These are phyloP conservation scores for Otus scops DNA, from an alignment of 2,797 vertebrate genomes.

Conservation along the genomic window DNA sequence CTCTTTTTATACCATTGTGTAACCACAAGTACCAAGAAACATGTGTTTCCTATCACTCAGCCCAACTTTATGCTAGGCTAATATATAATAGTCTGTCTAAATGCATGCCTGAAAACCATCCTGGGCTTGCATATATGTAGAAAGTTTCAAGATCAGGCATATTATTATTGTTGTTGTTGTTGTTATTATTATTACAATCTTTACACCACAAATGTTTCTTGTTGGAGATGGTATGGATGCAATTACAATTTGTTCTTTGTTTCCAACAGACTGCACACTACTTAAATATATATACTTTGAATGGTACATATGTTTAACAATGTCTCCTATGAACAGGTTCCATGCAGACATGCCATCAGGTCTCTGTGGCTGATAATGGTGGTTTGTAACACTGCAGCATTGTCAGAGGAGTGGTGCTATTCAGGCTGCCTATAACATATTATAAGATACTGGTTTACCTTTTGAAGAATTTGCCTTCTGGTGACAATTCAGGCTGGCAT, in stretches of 20 bases:
- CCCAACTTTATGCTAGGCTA: not conserved
- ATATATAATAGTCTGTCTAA: not conserved
- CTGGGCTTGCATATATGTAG: not conserved
- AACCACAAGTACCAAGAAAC: constrained; percentile 61
- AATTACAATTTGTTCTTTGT: not conserved
- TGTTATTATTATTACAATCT: not conserved
- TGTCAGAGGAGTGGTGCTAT: not conserved
- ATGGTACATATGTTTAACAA: not conserved
- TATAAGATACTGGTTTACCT: not conserved
- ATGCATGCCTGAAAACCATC: not conserved
- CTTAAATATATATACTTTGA: not conserved
- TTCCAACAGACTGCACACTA: not conserved
- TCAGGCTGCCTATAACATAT: not conserved
- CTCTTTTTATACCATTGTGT: constrained; percentile 50
- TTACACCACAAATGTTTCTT: not conserved
- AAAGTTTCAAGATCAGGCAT: not conserved
- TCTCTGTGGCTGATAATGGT: not conserved
- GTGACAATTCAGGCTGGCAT: not conserved
- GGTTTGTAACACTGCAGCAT: not conserved
- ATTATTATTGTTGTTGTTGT: not conserved
- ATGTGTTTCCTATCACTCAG: constrained; percentile 73
- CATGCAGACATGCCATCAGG: not conserved
- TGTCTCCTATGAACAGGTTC: not conserved
- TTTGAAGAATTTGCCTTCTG: not conserved
- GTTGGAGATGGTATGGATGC: not conserved